A percentile compares a stretch with the other conserved stretches of the same genome.
phyloP scores from a whole-genome alignment of 35 echinoderm and acorn worm genomes.

The Amphiura filiformis region DNA sequence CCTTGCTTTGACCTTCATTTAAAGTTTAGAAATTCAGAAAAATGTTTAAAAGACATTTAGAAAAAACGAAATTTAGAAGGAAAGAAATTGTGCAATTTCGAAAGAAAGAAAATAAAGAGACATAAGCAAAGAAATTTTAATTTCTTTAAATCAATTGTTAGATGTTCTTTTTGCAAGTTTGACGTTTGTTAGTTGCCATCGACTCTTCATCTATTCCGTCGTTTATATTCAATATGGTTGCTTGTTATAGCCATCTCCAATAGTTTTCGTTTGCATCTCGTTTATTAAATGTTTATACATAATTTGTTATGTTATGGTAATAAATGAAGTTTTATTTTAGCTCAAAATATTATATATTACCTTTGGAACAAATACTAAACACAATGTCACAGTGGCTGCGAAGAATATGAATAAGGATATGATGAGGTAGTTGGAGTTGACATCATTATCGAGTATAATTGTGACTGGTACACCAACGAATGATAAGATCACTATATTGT shows the following conservation, averaged over 20 bases:
- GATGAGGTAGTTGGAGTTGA: background rate
- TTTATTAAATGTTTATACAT: too few relatives aligned
- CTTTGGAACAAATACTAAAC: constrained; percentile 8
- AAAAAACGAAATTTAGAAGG: too few relatives aligned
- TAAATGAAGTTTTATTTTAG: too few relatives aligned
- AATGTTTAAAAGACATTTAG: background rate
- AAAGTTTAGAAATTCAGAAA: background rate
- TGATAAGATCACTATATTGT: constrained; percentile 10
- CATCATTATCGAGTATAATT: background rate
- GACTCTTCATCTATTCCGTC: too few relatives aligned
- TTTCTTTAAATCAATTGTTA: background rate
- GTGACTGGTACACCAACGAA: constrained; percentile 6
- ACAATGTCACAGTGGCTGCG: background rate
- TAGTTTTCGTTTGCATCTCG: too few relatives aligned
- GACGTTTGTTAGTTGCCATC: too few relatives aligned
- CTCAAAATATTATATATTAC: too few relatives aligned
- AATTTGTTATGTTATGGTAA: too few relatives aligned
- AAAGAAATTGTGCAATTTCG: background rate
- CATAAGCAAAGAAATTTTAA: background rate
- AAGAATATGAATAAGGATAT: background rate
- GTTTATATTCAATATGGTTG: too few relatives aligned
- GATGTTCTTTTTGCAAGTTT: background rate
- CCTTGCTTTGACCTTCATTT: constrained; percentile 37
- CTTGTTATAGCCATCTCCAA: too few relatives aligned
- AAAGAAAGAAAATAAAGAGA: background rate